Evolutionary conservation across 2,113 vertebrate species (phyloP).

Genomic region (Muntiacus muntjak): DNA sequence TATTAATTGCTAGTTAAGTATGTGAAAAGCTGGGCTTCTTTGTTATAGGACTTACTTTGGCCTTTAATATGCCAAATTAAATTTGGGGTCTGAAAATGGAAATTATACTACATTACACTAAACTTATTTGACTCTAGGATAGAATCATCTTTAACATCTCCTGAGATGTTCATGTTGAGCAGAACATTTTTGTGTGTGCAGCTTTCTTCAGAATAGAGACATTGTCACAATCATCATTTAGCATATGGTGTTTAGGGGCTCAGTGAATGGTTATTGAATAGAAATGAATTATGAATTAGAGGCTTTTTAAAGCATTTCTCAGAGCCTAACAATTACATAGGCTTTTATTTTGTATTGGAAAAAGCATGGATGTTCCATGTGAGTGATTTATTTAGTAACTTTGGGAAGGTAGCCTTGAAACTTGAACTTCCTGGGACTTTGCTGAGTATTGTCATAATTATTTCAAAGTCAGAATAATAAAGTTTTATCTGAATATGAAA

Average conservation of each 20-base stretch:
- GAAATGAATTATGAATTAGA: constrained; percentile 18
- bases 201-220: background rate
- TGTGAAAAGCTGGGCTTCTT: background rate
- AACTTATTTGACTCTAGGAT: background rate
- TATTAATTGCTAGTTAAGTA: background rate
- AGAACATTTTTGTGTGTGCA: background rate
- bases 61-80: background rate
- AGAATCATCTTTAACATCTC: background rate
- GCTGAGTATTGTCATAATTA: background rate
- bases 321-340: background rate
- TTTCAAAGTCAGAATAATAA: constrained; percentile 1
- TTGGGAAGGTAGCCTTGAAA: background rate
- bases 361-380: background rate
- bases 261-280: background rate
- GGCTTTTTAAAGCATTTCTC: background rate
- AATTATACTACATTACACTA: background rate
- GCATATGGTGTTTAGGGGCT: background rate
- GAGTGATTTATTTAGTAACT: background rate
- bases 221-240: background rate
- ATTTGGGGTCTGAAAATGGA: background rate
- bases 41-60: background rate
- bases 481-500: background rate
- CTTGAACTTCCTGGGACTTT: background rate
- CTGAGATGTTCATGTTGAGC: background rate
- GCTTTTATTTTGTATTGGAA: background rate